Evolutionary conservation across 2,797 vertebrate species (phyloP).

Genomic region (Aeoliscus strigatus): DNA sequence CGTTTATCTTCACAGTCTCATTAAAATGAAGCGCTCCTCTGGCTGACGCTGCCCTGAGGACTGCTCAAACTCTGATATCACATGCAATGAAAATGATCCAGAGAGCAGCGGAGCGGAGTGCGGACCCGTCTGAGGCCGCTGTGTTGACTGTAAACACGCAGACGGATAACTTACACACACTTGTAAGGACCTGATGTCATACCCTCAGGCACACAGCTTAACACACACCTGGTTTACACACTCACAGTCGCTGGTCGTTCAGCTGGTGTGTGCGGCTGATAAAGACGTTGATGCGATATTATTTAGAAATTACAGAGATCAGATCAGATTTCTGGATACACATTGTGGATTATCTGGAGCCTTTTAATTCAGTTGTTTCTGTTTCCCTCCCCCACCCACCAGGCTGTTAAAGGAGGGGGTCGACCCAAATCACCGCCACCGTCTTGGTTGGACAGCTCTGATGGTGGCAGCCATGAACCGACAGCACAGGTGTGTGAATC

Average conservation of each 20-base stretch:
- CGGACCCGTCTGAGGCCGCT: slow-evolving; percentile 40
- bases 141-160: slow-evolving; percentile 80
- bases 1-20: too few species aligned
- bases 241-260: slow-evolving; percentile 8
- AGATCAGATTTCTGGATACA: too few species aligned
- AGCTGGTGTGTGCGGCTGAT: slow-evolving; percentile 17
- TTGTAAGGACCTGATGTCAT: slow-evolving; percentile 40
- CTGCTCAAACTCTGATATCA: background rate
- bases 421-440: slow-evolving; percentile 84
- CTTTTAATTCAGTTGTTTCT: background rate
- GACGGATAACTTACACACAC: slow-evolving; percentile 42
- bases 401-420: slow-evolving; percentile 83
- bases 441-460: slow-evolving; percentile 89
- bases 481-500: slow-evolving; percentile 78
- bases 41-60: too few species aligned
- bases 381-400: slow-evolving; percentile 31
- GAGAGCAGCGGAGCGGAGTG: slow-evolving; percentile 29
- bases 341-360: too few species aligned
- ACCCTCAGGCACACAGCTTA: slow-evolving; percentile 45
- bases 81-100: slow-evolving; percentile 31
- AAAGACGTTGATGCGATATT: too few species aligned
- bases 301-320: too few species aligned
- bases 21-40: too few species aligned
- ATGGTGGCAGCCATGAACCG: slow-evolving; percentile 93
- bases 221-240: slow-evolving; percentile 56